These are phyloP conservation scores for Molorchus minor DNA, from an alignment of 2,888 invertebrate genomes.

Conservation along the genomic window DNA sequence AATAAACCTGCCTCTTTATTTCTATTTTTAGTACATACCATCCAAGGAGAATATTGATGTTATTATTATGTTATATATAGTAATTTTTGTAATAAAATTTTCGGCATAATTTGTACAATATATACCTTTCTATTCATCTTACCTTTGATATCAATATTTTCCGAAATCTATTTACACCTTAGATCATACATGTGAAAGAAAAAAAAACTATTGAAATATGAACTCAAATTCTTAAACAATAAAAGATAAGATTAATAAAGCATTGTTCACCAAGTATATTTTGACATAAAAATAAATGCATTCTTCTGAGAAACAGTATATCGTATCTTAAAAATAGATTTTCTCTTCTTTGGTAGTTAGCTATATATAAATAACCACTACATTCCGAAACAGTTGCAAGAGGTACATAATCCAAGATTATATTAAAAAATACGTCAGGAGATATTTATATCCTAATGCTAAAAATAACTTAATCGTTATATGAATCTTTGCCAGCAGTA, in stretches of 20 bases:
- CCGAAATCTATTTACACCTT: too few relatives aligned
- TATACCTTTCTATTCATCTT: constrained; percentile 30
- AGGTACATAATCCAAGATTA: constrained; percentile 40
- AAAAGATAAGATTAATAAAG: background rate
- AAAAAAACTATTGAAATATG: too few relatives aligned
- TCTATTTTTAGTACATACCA: constrained; percentile 39
- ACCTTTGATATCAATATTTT: constrained; percentile 22
- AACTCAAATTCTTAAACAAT: background rate
- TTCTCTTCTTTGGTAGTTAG: constrained; percentile 22
- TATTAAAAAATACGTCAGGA: constrained; percentile 41
- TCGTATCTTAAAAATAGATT: constrained; percentile 41
- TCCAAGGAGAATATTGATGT: constrained; percentile 41
- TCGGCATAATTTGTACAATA: constrained; percentile 44
- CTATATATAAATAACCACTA: constrained; percentile 41
- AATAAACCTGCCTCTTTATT: constrained; percentile 51
- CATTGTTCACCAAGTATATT: too few relatives aligned
- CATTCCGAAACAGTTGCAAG: constrained; percentile 39
- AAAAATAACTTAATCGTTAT: constrained; percentile 45
- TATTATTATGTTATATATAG: constrained; percentile 47
- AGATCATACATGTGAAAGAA: too few relatives aligned
- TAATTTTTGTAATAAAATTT: constrained; percentile 46
- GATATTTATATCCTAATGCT: constrained; percentile 42
- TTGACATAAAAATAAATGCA: constrained; percentile 3
- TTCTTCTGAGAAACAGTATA: constrained; percentile 11
- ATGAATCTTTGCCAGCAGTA: constrained; percentile 38